Conservation (phyloP, 1,140 invertebrate genomes). For the Tetramorium alpestre region DNA sequence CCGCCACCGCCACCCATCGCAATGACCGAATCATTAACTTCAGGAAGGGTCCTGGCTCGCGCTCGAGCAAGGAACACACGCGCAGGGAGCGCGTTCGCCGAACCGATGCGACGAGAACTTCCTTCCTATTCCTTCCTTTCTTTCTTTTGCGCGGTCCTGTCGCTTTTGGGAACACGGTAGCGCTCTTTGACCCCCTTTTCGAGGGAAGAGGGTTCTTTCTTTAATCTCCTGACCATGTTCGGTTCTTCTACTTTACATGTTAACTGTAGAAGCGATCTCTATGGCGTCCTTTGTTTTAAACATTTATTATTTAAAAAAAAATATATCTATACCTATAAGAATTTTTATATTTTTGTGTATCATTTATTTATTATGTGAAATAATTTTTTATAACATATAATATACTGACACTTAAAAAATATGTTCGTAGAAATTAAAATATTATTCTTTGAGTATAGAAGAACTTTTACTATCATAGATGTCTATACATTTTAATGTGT, state of each 20-base stretch:
- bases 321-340: neutral
- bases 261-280: neutral
- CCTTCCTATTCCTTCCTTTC: conserved; percentile 26
- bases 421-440: no score
- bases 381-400: neutral
- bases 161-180: conserved; percentile 32
- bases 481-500: neutral
- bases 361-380: neutral
- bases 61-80: conserved; percentile 27
- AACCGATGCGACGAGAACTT: conserved; percentile 24
- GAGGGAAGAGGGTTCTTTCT: conserved; percentile 28
- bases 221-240: conserved; percentile 23
- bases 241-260: neutral
- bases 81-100: conserved; percentile 35
- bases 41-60: conserved; percentile 69
- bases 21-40: conserved; percentile 76
- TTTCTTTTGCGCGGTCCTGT: neutral
- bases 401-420: neutral
- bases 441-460: no score
- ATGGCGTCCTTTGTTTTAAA: neutral
- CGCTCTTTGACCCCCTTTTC: conserved; percentile 47
- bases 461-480: neutral
- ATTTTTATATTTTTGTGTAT: neutral
- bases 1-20: conserved; percentile 63
- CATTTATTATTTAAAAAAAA: neutral